Evolutionary conservation across 92 coral and sea anemone genomes (phyloP).

Genomic region (Epizoanthus rinbou): DNA sequence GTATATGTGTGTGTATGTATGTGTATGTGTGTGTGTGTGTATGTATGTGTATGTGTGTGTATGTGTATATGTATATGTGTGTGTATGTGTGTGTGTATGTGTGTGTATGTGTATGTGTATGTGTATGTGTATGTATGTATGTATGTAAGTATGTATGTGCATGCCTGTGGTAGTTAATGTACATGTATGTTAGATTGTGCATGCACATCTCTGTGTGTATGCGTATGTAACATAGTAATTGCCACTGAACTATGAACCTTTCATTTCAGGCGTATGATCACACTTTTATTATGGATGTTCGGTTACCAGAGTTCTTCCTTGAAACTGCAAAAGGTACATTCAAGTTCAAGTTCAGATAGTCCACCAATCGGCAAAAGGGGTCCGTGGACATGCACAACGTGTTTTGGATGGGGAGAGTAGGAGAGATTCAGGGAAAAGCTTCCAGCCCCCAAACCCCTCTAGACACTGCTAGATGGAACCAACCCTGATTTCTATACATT

Average conservation of each 20-base stretch:
- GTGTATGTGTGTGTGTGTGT: not conserved
- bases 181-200: not conserved
- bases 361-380: too few relatives aligned
- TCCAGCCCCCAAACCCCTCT: too few relatives aligned
- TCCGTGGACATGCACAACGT: too few relatives aligned
- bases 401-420: too few relatives aligned
- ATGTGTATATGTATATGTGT: not conserved
- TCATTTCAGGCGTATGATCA: slow-evolving; percentile 80
- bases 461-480: too few relatives aligned
- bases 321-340: slow-evolving; percentile 91
- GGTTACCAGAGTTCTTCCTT: slow-evolving; percentile 84
- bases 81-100: not conserved
- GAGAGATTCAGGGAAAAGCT: too few relatives aligned
- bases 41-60: not conserved
- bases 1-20: not conserved
- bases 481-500: too few relatives aligned
- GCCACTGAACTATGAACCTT: not conserved
- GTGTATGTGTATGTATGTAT: not conserved
- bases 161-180: not conserved
- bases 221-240: not conserved
- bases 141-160: not conserved
- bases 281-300: slow-evolving; percentile 83
- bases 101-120: not conserved
- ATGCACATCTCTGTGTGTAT: not conserved
- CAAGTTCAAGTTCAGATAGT: too few relatives aligned